Evolutionary conservation across 1,140 invertebrate species (phyloP), one percentile per base, ranked within the genome.

Genomic region (Formica selysi): DNA sequence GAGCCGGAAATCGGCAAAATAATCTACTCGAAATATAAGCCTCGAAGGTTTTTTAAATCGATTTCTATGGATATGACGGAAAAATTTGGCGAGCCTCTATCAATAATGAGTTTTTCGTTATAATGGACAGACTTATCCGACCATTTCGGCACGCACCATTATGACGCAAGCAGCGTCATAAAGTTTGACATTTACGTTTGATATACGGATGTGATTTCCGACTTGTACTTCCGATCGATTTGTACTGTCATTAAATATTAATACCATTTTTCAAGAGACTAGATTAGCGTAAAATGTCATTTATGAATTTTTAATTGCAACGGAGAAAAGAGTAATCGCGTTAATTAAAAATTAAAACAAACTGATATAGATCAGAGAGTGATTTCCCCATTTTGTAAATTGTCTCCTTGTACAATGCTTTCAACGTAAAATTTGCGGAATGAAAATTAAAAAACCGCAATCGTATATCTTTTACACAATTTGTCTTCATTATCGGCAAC

Each of bases 161-260:
- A 29, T 38, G 71, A 74, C 29, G 48, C 32, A 51, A 1, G 48
- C 32, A 51, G 32, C 32, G 32, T 32, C 3, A 3, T 38, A 57
- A 10, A 26, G 51, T 0, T n/a, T 76, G 54, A 76, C 73, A 41
- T 76, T 76, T 76, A 76, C n/a, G 16, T 54, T 59, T 32, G 51
- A 22, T 26, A n/a, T 32, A 51, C 6, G 6, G 19, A 59, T 32
- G 13, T 48, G 16, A 29, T 29, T 29, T 29, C 26, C 26, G 26
- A 29, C 26, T 29, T 29, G 26, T 29, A 41, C 36, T 54, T 61
- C 54, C 54, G 13, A 29, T 22, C 61, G 11, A 41, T 61, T 26
- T 59, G 10, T 44, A 41, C n/a, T 36, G 13, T 22, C 8, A 36
- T 76, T 76, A 41, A 76, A 41, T 32, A 76, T 61, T 76, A 76